phyloP scores from a whole-genome alignment of 2,113 vertebrate genomes.

The Galeopterus variegatus region DNA sequence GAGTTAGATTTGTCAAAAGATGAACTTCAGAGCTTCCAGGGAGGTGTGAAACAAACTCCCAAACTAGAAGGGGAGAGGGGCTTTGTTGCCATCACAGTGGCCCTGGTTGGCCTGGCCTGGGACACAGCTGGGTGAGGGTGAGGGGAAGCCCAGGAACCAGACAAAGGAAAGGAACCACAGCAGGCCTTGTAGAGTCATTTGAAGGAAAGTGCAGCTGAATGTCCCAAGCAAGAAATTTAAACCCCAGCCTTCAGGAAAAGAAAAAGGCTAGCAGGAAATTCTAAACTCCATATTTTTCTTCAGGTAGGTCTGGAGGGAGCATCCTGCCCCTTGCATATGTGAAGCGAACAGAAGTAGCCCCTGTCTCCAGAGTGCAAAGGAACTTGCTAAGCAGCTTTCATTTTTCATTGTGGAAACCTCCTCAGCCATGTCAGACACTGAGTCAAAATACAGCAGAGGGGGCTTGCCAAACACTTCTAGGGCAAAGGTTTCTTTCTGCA shows the following conservation, averaged over 20 bases:
- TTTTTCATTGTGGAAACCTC: conserved; percentile 35
- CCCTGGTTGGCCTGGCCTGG: neutral
- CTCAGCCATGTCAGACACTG: neutral
- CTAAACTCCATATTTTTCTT: neutral
- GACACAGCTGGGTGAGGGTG: neutral
- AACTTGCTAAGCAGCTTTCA: neutral
- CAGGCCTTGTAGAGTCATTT: neutral
- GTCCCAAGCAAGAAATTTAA: neutral
- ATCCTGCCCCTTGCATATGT: neutral
- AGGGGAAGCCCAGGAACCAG: no score
- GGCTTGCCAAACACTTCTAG: conserved; percentile 71
- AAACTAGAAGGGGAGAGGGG: neutral
- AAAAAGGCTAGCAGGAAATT: neutral
- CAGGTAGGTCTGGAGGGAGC: conserved; percentile 43
- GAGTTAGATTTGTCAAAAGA: conserved; percentile 3
- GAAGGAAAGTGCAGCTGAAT: neutral
- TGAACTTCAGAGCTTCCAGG: neutral
- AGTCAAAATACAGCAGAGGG: conserved; percentile 36
- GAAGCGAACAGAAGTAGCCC: neutral
- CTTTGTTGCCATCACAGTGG: neutral
- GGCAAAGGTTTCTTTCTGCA: conserved; percentile 75
- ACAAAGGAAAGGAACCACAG: neutral
- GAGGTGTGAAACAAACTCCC: neutral
- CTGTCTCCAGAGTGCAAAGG: neutral
- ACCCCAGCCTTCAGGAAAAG: neutral